Conservation (phyloP, 2,797 vertebrate genomes). For the Sylvia borin region DNA sequence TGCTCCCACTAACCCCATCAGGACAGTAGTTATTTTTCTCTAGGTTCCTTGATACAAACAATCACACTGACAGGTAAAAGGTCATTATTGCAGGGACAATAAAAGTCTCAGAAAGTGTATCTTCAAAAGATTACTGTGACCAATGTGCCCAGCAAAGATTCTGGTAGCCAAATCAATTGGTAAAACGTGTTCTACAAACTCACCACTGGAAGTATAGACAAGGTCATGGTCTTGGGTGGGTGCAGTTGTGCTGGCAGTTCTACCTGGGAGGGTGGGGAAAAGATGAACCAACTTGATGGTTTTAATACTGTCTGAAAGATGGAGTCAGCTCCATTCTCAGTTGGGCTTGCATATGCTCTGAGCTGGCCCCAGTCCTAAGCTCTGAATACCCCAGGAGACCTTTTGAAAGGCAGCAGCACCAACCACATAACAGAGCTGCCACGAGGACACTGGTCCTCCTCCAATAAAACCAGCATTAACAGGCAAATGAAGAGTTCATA, state of each 20-base stretch:
- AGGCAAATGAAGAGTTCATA: background rate
- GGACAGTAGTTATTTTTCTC: background rate
- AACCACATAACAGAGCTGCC: background rate
- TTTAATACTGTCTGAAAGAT: background rate
- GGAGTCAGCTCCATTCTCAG: background rate
- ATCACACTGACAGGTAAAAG: background rate
- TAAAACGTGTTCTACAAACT: background rate
- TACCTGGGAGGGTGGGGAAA: background rate
- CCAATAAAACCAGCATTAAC: background rate
- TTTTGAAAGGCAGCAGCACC: background rate
- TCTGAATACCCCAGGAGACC: background rate
- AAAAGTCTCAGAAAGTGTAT: background rate
- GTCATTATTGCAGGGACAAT: background rate
- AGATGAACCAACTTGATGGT: background rate
- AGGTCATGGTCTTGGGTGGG: fast-evolving
- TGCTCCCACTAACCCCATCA: background rate
- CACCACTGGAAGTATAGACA: background rate
- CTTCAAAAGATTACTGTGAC: background rate
- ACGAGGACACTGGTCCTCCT: background rate
- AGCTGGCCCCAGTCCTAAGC: background rate
- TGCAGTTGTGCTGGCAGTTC: background rate
- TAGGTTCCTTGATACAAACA: background rate
- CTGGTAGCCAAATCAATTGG: background rate
- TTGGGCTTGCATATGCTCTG: background rate
- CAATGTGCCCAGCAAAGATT: background rate